Evolutionary conservation across 2,888 invertebrate species (phyloP).

Genomic region (Drosophila subquinaria): DNA sequence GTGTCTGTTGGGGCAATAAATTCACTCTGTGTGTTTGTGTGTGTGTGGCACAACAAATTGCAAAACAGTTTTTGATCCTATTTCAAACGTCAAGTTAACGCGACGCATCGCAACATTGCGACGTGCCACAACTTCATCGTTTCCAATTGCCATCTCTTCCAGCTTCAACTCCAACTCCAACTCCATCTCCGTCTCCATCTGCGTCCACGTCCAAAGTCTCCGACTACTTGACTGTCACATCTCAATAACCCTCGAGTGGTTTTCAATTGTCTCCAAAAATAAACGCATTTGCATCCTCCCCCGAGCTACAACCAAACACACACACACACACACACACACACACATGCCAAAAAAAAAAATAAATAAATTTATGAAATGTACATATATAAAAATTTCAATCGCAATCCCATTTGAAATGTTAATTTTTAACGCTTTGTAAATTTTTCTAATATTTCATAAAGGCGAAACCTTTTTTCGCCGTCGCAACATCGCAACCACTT

Average conservation of each 20-base stretch:
- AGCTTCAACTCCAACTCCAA: not conserved
- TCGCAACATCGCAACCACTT: conserved; percentile 48
- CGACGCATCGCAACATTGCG: conserved; percentile 49
- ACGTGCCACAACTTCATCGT: conserved; percentile 38
- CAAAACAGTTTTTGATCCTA: conserved; percentile 65
- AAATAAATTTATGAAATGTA: not conserved
- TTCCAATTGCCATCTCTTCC: not conserved
- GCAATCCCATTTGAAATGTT: conserved; percentile 77
- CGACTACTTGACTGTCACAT: conserved; percentile 79
- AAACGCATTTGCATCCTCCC: conserved; percentile 78
- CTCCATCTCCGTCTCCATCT: conserved; percentile 9
- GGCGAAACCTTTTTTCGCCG: conserved; percentile 60
- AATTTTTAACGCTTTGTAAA: conserved; percentile 79
- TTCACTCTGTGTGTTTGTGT: conserved; percentile 3
- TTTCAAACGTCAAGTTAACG: conserved; percentile 77
- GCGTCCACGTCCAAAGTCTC: conserved; percentile 35
- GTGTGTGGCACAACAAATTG: conserved; percentile 33
- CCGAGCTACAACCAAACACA: conserved; percentile 17
- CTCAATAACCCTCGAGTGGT: conserved; percentile 82
- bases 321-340: conserved; percentile 22
- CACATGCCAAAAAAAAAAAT: conserved; percentile 11
- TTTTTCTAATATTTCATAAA: conserved; percentile 76
- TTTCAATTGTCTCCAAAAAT: conserved; percentile 82
- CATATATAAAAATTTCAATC: conserved; percentile 26
- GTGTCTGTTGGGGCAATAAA: conserved; percentile 17